Conservation (phyloP, 2,113 vertebrate species). For the Illadopsis cleaveri region DNA sequence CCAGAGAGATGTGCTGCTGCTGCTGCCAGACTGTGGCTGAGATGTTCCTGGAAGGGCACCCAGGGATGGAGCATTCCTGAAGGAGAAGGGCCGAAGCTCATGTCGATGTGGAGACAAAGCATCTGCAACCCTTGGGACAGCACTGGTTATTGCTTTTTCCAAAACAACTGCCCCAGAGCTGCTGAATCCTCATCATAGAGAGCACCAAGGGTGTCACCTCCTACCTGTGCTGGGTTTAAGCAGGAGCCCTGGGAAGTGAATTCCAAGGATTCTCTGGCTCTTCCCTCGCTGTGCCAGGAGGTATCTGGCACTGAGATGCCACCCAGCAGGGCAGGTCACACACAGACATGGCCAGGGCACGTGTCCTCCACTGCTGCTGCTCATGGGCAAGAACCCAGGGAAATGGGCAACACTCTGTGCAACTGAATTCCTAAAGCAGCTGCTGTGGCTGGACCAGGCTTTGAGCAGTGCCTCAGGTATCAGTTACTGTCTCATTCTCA, state of each 20-base stretch:
- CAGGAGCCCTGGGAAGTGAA: neutral
- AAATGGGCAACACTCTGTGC: rapidly evolving
- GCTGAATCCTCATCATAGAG: neutral
- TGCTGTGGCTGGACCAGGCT: rapidly evolving
- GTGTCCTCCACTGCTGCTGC: neutral
- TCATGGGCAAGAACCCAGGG: neutral
- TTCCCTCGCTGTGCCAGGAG: rapidly evolving
- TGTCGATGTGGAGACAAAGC: neutral
- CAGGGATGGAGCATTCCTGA: neutral
- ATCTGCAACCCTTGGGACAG: rapidly evolving
- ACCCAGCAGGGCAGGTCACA: rapidly evolving
- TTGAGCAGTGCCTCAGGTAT: neutral
- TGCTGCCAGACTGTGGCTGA: neutral
- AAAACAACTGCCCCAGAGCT: neutral
- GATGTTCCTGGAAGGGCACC: neutral
- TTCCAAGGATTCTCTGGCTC: neutral
- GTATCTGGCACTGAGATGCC: rapidly evolving
- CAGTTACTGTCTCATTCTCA: rapidly evolving
- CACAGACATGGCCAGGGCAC: rapidly evolving
- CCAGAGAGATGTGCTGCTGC: neutral
- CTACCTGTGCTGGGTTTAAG: rapidly evolving
- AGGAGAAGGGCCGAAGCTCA: neutral
- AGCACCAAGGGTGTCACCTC: neutral
- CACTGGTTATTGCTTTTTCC: neutral
- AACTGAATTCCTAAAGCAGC: rapidly evolving